Conservation (phyloP, 2,888 invertebrate species). For the Aspidiotus rigidus region DNA sequence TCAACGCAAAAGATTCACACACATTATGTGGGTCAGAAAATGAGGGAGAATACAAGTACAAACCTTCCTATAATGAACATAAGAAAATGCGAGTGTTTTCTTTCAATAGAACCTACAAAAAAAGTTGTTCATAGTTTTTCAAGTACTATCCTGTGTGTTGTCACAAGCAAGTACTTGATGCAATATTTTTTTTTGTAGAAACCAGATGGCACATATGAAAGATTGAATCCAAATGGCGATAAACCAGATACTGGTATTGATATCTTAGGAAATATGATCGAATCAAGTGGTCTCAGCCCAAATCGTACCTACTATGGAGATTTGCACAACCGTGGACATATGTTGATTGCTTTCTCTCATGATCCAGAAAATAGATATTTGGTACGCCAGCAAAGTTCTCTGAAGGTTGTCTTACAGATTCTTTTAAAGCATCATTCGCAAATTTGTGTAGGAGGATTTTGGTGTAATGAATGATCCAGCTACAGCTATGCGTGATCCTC, state of each 20-base stretch:
- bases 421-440: background rate
- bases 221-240: no score
- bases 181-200: no score
- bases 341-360: slow-evolving; percentile 64
- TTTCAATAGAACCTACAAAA: background rate
- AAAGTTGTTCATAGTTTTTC: background rate
- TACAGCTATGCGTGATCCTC: slow-evolving; percentile 77
- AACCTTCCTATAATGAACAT: no score
- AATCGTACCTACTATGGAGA: slow-evolving; percentile 66
- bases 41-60: no score
- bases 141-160: background rate
- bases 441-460: slow-evolving; percentile 56
- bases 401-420: no score
- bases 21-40: no score
- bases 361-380: slow-evolving; percentile 69
- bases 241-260: slow-evolving; percentile 58
- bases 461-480: slow-evolving; percentile 75
- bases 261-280: slow-evolving; percentile 67
- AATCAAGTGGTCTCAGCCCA: slow-evolving; percentile 59
- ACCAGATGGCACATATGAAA: no score
- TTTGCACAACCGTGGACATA: slow-evolving; percentile 73
- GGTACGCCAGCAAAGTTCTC: slow-evolving; percentile 44
- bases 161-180: no score
- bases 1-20: no score
- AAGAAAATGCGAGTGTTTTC: no score